Percentiles rank a stretch among this genome's conserved stretches.
Evolutionary conservation across 92 coral and sea anemone species (phyloP).

Genomic region (Palythoa caribaeorum): DNA sequence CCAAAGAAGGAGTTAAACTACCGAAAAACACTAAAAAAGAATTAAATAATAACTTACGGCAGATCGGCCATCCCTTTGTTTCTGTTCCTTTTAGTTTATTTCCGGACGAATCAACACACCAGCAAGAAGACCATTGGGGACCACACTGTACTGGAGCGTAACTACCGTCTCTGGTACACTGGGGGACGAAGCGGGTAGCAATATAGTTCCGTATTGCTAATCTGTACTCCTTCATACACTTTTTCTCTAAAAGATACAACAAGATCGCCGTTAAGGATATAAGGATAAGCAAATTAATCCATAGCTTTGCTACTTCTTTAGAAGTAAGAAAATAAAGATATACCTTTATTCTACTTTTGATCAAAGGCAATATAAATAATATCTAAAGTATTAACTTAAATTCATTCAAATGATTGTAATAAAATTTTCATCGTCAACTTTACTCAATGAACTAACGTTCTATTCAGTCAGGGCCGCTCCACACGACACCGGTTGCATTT

Average conservation of each 20-base stretch:
- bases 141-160: conserved; percentile 92
- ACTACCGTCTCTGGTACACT: conserved; percentile 87
- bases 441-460: too few species aligned
- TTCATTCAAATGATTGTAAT: too few species aligned
- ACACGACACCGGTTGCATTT: too few species aligned
- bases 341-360: too few species aligned
- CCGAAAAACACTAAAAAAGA: background rate
- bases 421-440: too few species aligned
- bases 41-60: conserved; percentile 72
- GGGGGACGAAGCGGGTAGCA: conserved; percentile 81
- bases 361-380: too few species aligned
- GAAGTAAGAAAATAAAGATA: too few species aligned
- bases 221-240: conserved; percentile 75
- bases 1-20: background rate
- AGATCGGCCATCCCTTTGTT: conserved; percentile 81
- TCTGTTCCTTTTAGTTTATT: conserved; percentile 79
- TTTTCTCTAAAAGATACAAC: conserved; percentile 48
- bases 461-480: too few species aligned
- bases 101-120: conserved; percentile 93
- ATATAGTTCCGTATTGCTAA: conserved; percentile 77
- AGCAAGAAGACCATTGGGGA: conserved; percentile 84
- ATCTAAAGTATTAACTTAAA: too few species aligned
- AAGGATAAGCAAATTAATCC: too few species aligned
- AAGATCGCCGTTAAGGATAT: background rate
- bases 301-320: too few species aligned